Evolutionary conservation across 2,113 vertebrate species (phyloP).

Genomic region (Dendrocopos noguchii): DNA sequence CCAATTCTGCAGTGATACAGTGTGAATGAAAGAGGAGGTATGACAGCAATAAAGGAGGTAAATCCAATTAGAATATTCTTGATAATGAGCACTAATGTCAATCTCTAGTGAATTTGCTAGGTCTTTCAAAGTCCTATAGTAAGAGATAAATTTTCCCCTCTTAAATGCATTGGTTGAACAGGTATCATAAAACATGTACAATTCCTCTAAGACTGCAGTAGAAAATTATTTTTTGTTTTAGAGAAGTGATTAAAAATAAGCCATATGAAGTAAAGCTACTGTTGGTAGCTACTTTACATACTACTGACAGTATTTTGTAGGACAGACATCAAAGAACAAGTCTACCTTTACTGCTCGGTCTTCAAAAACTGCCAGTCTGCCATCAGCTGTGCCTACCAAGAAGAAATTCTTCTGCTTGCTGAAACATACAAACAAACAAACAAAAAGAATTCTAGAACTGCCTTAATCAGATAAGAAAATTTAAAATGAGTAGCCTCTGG

Average conservation of each 20-base stretch:
- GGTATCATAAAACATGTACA: not conserved
- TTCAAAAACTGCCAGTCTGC: conserved; percentile 88
- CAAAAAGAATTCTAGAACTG: conserved; percentile 3
- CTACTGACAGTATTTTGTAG: not conserved
- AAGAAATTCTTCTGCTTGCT: conserved; percentile 90
- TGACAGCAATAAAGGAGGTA: not conserved
- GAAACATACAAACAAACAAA: conserved; percentile 64
- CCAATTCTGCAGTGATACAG: not conserved
- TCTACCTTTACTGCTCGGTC: conserved; percentile 89
- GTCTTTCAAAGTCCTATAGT: not conserved
- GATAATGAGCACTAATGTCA: not conserved
- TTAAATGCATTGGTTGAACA: not conserved
- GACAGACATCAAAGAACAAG: not conserved
- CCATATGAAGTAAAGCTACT: not conserved
- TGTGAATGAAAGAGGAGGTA: not conserved
- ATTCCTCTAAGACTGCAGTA: not conserved
- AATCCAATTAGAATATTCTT: not conserved
- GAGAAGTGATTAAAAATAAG: not conserved
- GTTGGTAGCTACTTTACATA: not conserved
- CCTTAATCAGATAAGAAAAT: not conserved
- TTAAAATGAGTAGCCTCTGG: not conserved
- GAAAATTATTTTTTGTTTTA: not conserved
- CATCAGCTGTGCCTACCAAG: conserved; percentile 92
- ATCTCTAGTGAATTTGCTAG: not conserved
- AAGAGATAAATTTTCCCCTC: not conserved